Base-by-base conservation (phyloP, 2,888 invertebrate species). In the Trichogramma dendrolimi region DNA sequence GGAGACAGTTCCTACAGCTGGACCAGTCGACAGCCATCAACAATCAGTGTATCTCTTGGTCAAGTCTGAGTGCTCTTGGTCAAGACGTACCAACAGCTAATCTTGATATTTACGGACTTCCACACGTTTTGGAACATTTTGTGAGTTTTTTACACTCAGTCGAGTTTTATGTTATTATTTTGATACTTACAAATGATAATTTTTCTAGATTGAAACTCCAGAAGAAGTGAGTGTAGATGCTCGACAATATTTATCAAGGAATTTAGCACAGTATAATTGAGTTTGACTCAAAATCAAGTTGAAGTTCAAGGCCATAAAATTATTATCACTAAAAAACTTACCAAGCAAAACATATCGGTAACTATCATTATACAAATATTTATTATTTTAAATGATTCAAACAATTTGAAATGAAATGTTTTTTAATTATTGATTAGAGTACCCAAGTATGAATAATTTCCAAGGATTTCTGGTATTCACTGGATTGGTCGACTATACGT, bases 1-100 rank as follows among this genome's bases (percentile, higher is more conserved):
- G 92, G 92, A 1, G 91, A 91, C 78, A 91, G 90, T 66, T 83
- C 83, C 74, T 89, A 92, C 78, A 72, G 87, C 68, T 90, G 96
- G 95, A 81, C 85, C 70, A 85, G 87, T 68, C 79, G 84, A 71
- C 83, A 87, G 77, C 73, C 85, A 65, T 75, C 84, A 44, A 75
- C 90, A 67, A 81, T 89, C 56, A 75, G 86, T 71, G 82, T 85
- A 65, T 75, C 85, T 72, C 81, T 84, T 80, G 72, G 82, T 71
- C 80, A 89, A 53, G 70, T 85, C 8, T 73, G 8, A 67, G 64
- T 58, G 63, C 69, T 39, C 64, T 69, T 51, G 63, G 68, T 0
- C 71, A 72, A 46, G 68, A 70, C 6, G 59, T 73, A n/a, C 72
- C 72, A 4, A 71, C 69, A 27, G 75, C 75, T 6, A 71, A 66